Conservation (phyloP, 1,140 invertebrate species). For the Bombus confusus region DNA sequence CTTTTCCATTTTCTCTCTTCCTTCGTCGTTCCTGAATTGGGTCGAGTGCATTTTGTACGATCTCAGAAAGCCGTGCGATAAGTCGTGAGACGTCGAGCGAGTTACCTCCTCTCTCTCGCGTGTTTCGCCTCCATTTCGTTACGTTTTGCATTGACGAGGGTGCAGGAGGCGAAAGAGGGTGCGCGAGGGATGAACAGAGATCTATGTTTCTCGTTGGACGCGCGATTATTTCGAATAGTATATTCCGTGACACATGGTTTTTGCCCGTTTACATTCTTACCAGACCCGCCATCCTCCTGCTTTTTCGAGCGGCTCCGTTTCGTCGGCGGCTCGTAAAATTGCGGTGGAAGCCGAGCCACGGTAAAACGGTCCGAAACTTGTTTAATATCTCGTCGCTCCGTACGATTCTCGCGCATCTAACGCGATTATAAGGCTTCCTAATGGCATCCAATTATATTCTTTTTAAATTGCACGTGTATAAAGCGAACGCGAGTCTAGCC, state of each 20-base stretch:
- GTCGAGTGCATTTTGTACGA: constrained; percentile 48
- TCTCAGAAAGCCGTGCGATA: constrained; percentile 43
- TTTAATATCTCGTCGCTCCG: not conserved
- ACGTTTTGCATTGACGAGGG: constrained; percentile 22
- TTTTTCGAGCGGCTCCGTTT: no score
- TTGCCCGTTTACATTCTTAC: not conserved
- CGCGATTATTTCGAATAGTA: not conserved
- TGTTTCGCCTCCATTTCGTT: constrained; percentile 58
- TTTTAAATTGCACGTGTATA: constrained; percentile 9
- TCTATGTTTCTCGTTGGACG: not conserved
- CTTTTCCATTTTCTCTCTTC: constrained; percentile 6
- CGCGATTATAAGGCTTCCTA: not conserved
- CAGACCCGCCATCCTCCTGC: not conserved
- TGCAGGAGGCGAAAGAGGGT: not conserved
- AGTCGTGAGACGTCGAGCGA: constrained; percentile 34
- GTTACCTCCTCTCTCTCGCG: constrained; percentile 42
- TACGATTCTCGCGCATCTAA: constrained; percentile 5
- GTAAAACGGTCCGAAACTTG: not conserved
- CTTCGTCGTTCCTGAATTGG: constrained; percentile 37
- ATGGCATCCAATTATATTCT: constrained; percentile 4
- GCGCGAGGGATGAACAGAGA: not conserved
- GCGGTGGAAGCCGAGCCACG: not conserved
- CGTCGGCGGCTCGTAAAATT: not conserved
- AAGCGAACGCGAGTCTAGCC: not conserved
- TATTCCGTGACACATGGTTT: not conserved